These are phyloP conservation scores for Cyphomyrus discorhynchus DNA, from an alignment of 2,113 vertebrate species.

Conservation along the genomic window DNA sequence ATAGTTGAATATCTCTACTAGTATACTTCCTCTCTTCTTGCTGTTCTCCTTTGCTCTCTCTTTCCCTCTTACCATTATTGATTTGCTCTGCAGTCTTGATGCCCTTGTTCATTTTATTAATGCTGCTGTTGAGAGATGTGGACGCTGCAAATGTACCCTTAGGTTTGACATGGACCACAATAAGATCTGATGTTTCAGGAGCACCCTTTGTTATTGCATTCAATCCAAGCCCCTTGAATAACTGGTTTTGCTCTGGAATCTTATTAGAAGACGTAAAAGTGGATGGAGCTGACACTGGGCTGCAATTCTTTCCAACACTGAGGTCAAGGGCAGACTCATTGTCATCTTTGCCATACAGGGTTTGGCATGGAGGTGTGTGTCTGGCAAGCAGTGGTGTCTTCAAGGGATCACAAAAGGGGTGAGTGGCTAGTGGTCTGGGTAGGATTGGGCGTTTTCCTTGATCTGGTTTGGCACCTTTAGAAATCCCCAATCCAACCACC, in stretches of 20 bases:
- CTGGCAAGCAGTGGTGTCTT: constrained; percentile 47
- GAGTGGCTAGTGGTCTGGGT: constrained; percentile 42
- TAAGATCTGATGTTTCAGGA: constrained; percentile 46
- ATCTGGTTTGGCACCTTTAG: constrained; percentile 33
- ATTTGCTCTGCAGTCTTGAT: constrained; percentile 53
- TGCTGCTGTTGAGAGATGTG: constrained; percentile 48
- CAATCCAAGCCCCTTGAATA: constrained; percentile 62
- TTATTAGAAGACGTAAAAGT: constrained; percentile 39
- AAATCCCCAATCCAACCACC: constrained; percentile 41
- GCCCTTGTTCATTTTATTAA: constrained; percentile 52
- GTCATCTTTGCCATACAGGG: constrained; percentile 55
- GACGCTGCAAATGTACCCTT: constrained; percentile 44
- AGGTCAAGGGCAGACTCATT: constrained; percentile 63
- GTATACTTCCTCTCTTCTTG: constrained; percentile 46
- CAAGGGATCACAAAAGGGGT: constrained; percentile 45
- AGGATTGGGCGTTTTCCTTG: constrained; percentile 51
- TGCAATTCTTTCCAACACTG: constrained; percentile 59
- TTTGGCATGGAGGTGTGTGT: constrained; percentile 44
- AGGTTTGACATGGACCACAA: constrained; percentile 64
- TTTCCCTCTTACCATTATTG: constrained; percentile 44
- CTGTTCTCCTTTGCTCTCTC: constrained; percentile 35
- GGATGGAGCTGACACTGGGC: constrained; percentile 45
- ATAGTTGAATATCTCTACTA: constrained; percentile 56
- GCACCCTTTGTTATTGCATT: constrained; percentile 53
- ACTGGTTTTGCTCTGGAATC: constrained; percentile 55